These are phyloP conservation scores for Echinops telfairi DNA, from an alignment of 2,113 vertebrate species.

Conservation along the genomic window DNA sequence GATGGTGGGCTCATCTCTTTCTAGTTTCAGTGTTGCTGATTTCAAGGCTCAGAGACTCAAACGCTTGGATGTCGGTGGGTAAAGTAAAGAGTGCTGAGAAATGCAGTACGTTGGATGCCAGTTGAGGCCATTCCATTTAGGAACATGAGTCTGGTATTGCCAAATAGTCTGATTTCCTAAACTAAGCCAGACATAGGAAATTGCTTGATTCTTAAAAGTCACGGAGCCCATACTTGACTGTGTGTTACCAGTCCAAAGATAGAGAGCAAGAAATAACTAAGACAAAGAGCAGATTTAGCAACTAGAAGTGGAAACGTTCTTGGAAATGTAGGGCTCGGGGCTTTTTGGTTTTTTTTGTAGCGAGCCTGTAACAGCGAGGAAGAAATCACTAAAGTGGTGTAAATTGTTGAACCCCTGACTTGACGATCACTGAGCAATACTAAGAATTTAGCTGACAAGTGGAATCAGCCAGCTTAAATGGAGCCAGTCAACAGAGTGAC, in stretches of 20 bases:
- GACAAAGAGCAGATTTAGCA: neutral
- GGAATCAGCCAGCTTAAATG: neutral
- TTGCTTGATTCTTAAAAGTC: neutral
- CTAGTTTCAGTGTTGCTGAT: neutral
- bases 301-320: neutral
- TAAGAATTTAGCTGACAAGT: no score
- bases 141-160: neutral
- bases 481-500: neutral
- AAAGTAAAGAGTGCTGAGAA: neutral
- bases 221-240: no score
- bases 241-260: neutral
- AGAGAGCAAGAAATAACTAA: neutral
- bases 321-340: neutral
- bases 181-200: neutral
- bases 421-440: neutral
- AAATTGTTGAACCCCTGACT: neutral
- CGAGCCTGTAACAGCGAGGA: neutral
- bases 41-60: neutral
- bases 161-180: neutral
- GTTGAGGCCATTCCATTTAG: neutral
- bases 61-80: neutral
- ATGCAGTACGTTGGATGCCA: neutral
- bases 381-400: neutral
- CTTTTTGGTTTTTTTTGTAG: neutral
- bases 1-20: neutral